These are phyloP conservation scores for Zophobas morio DNA, from an alignment of 1,140 invertebrate species.

Conservation along the genomic window DNA sequence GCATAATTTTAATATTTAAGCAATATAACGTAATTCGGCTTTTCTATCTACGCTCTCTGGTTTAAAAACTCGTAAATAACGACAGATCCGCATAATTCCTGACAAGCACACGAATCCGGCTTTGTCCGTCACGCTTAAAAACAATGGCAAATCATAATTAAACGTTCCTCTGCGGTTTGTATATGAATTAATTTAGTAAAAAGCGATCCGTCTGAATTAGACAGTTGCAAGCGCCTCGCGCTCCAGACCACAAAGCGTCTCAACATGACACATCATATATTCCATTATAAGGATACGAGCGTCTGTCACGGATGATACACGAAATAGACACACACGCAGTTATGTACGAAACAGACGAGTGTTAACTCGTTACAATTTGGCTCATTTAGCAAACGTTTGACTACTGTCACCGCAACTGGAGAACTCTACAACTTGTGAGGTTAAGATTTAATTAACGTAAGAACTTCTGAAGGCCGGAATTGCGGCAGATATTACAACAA, in stretches of 20 bases:
- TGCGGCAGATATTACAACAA: conserved; percentile 49
- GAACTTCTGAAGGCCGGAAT: conserved; percentile 43
- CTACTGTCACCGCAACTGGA: conserved; percentile 27
- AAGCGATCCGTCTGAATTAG: conserved; percentile 30
- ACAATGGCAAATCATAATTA: conserved; percentile 37
- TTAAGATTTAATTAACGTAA: conserved; percentile 49
- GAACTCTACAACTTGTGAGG: conserved; percentile 38
- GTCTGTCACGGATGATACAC: conserved; percentile 34
- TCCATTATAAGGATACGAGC: conserved; percentile 24
- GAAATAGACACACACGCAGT: conserved; percentile 25
- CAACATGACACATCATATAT: conserved; percentile 35
- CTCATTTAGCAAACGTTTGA: conserved; percentile 39
- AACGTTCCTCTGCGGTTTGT: conserved; percentile 12
- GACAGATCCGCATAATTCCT: too few species aligned
- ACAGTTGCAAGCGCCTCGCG: conserved; percentile 20
- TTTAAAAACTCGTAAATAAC: too few species aligned
- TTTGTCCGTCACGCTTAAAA: conserved; percentile 3
- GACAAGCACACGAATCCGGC: not conserved
- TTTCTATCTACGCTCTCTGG: too few species aligned
- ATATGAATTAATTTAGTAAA: conserved; percentile 32
- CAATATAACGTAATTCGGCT: too few species aligned
- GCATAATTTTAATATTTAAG: too few species aligned
- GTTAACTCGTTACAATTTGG: conserved; percentile 34
- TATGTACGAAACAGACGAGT: conserved; percentile 40
- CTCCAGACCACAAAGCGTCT: conserved; percentile 20